Evolutionary conservation across 2,113 vertebrate genomes (phyloP).

Genomic region (Calidris pygmaea): DNA sequence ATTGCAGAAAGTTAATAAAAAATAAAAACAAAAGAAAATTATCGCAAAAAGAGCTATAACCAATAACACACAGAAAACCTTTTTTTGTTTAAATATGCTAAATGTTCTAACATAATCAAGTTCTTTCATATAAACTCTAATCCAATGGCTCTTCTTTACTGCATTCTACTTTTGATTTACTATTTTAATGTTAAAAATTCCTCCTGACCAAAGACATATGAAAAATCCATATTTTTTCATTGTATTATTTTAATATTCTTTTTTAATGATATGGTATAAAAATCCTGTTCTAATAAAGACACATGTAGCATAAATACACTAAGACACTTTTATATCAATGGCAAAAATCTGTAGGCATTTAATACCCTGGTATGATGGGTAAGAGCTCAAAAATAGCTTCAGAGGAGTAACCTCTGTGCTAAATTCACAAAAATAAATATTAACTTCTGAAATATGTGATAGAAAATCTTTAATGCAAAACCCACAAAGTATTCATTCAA

Average conservation of each 20-base stretch:
- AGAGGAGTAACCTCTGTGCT: constrained; percentile 51
- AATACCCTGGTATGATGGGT: constrained; percentile 36
- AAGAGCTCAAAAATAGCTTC: constrained; percentile 51
- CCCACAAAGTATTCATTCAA: constrained; percentile 48
- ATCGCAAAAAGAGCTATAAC: not conserved
- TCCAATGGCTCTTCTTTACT: not conserved
- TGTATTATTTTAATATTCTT: constrained; percentile 70
- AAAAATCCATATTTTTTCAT: constrained; percentile 71
- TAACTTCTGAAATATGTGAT: constrained; percentile 69
- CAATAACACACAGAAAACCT: not conserved
- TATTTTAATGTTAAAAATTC: constrained; percentile 32
- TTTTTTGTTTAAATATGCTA: not conserved
- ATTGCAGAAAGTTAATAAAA: not conserved
- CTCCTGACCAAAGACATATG: constrained; percentile 45
- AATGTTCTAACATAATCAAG: not conserved
- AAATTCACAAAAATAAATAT: constrained; percentile 79
- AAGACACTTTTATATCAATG: constrained; percentile 72
- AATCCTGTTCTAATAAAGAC: constrained; percentile 63
- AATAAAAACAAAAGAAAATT: not conserved
- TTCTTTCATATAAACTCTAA: not conserved
- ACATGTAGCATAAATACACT: constrained; percentile 66
- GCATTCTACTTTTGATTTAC: constrained; percentile 15
- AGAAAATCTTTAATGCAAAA: constrained; percentile 72
- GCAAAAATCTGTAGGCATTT: constrained; percentile 38
- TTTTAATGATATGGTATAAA: constrained; percentile 74